Conservation (phyloP, 2,797 vertebrate genomes). For the Poeciliopsis gracilis region DNA sequence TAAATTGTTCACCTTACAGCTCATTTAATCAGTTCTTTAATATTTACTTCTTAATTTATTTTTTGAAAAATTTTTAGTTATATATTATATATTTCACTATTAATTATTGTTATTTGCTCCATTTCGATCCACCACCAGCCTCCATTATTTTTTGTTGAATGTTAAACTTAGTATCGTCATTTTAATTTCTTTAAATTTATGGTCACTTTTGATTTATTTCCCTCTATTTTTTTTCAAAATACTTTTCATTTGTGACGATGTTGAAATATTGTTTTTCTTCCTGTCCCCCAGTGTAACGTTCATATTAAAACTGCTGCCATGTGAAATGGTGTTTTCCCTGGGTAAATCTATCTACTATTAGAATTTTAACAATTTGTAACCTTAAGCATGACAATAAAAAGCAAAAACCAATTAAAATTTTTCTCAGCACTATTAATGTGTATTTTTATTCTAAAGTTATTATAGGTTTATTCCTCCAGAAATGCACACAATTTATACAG, state of each 20-base stretch:
- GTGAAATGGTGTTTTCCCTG: not conserved
- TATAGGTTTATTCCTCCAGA: not conserved
- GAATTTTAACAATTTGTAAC: not conserved
- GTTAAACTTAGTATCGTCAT: not conserved
- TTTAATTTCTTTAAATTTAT: not conserved
- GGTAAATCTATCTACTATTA: not conserved
- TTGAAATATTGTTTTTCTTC: not conserved
- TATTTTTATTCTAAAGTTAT: not conserved
- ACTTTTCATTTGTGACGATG: not conserved
- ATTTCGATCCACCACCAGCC: no score
- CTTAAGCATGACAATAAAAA: not conserved
- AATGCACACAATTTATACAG: not conserved
- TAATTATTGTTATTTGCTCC: no score
- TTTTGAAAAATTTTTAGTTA: not conserved
- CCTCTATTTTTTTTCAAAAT: not conserved
- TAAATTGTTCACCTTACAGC: not conserved
- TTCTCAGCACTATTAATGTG: not conserved
- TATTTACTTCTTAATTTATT: not conserved
- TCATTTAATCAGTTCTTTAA: not conserved
- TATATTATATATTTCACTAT: no score
- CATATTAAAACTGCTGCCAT: not conserved
- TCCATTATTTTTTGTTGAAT: not conserved
- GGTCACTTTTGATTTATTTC: not conserved
- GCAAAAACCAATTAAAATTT: not conserved
- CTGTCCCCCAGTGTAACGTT: not conserved